Percentiles rank a stretch among this genome's conserved stretches.
Conservation (phyloP, 1,140 invertebrate species). For the Philopotamus ludificatus region DNA sequence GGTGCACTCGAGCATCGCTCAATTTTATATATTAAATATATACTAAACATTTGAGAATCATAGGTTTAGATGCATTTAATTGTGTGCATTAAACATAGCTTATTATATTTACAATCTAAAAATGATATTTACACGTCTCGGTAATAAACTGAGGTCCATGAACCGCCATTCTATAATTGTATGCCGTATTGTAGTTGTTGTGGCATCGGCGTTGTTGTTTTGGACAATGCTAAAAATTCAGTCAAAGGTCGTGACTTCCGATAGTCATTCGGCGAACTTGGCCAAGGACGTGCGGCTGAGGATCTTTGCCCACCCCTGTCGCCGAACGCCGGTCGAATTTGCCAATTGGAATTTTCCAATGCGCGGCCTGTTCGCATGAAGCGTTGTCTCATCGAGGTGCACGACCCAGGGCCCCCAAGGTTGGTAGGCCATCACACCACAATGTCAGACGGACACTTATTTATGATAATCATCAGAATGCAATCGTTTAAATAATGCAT, state of each 20-base stretch:
- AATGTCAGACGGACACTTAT: constrained; percentile 25
- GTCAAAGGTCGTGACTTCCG: too few species aligned
- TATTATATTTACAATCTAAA: neutral
- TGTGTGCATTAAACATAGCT: neutral
- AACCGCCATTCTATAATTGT: neutral
- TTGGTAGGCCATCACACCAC: constrained; percentile 32
- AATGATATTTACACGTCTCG: neutral
- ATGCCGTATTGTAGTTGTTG: neutral
- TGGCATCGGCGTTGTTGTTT: neutral
- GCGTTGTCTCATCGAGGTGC: constrained; percentile 14
- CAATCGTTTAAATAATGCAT: constrained; percentile 2
- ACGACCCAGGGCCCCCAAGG: constrained; percentile 29
- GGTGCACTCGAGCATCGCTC: neutral
- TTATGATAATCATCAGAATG: constrained; percentile 12
- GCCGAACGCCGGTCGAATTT: too few species aligned
- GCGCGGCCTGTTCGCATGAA: too few species aligned
- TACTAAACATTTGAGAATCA: neutral
- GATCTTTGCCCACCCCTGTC: too few species aligned
- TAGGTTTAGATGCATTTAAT: neutral
- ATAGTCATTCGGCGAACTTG: too few species aligned
- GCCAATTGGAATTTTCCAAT: too few species aligned
- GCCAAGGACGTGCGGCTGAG: too few species aligned
- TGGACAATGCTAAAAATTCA: too few species aligned
- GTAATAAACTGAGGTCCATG: neutral
- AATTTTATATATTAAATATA: neutral